Evolutionary conservation across 2,888 invertebrate species (phyloP).

Genomic region (Stomorhina lunata): DNA sequence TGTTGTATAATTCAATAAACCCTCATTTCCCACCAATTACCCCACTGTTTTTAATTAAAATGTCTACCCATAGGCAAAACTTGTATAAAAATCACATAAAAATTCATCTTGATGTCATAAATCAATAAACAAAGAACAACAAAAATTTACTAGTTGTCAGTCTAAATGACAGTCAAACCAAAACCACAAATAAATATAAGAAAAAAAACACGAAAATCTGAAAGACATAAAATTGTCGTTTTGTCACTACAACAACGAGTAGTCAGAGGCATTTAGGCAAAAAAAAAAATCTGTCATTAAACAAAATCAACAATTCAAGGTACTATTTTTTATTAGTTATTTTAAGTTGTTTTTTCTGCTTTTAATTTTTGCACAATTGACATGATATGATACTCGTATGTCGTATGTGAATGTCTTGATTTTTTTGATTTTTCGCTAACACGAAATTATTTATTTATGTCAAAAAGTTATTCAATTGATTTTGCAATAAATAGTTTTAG

Average conservation of each 20-base stretch:
- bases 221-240: constrained; percentile 35
- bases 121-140: constrained; percentile 53
- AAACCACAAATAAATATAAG: background rate
- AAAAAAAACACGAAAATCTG: too few species aligned
- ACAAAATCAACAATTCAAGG: constrained; percentile 15
- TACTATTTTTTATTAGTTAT: background rate
- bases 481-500: background rate
- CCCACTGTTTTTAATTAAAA: background rate
- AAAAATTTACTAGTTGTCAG: constrained; percentile 1
- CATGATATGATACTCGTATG: background rate
- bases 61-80: background rate
- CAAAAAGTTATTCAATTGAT: background rate
- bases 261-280: background rate
- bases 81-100: constrained; percentile 11
- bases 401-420: too few species aligned
- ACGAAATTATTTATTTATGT: background rate
- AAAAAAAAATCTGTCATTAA: constrained; percentile 8
- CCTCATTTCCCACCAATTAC: constrained; percentile 3
- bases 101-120: constrained; percentile 47
- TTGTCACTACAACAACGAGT: background rate
- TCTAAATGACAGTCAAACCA: constrained; percentile 5
- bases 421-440: too few species aligned
- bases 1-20: too few species aligned
- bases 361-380: constrained; percentile 17
- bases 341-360: background rate